phyloP scores from a whole-genome alignment of 2,113 vertebrate species.

The Brachyhypopomus occidentalis region DNA sequence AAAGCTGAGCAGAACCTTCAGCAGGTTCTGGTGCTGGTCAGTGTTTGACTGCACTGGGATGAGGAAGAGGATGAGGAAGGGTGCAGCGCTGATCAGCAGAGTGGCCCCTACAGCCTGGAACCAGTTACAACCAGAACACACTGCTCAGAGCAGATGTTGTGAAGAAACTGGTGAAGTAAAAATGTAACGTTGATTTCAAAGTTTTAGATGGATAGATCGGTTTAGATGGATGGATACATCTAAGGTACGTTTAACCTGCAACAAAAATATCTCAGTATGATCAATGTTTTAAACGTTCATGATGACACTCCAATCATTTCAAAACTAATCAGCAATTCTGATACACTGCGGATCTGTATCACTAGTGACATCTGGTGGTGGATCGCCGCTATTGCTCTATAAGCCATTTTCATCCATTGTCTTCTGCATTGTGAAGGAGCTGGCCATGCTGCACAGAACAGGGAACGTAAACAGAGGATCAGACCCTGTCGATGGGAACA shows the following conservation, averaged over 20 bases:
- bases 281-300: too few species aligned
- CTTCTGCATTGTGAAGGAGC: too few species aligned
- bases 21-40: conserved; percentile 83
- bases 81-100: conserved; percentile 86
- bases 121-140: not conserved
- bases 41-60: conserved; percentile 90
- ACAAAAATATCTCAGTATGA: too few species aligned
- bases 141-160: not conserved
- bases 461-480: too few species aligned
- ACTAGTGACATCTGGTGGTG: conserved; percentile 6
- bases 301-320: too few species aligned
- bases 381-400: not conserved
- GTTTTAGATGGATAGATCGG: too few species aligned
- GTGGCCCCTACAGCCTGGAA: conserved; percentile 84
- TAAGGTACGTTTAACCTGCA: too few species aligned
- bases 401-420: not conserved
- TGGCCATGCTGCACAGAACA: too few species aligned
- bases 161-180: not conserved
- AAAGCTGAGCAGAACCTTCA: conserved; percentile 88
- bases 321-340: not conserved
- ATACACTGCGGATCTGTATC: not conserved
- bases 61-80: conserved; percentile 89
- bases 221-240: too few species aligned
- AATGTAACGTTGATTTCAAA: too few species aligned
- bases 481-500: too few species aligned